A percentile compares a stretch with the other conserved stretches of the same genome.
These are phyloP conservation scores for Schizotus pectinicornis DNA, from an alignment of 2,888 invertebrate species.

Conservation along the genomic window DNA sequence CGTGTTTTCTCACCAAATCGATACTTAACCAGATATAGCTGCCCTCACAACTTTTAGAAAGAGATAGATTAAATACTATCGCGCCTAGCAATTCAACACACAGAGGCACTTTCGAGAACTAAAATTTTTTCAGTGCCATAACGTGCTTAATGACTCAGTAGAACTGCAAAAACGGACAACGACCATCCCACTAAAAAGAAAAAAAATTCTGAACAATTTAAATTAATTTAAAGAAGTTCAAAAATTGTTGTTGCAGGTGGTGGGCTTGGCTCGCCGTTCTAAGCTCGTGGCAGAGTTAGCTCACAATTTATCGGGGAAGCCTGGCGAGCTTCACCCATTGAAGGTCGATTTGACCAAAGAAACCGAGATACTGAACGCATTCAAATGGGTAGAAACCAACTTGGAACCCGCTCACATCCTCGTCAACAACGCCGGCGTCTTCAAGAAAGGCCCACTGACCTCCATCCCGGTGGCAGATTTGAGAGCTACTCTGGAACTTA, in stretches of 20 bases:
- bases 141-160: too few species aligned
- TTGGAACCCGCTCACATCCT: conserved; percentile 38
- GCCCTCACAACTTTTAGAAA: not conserved
- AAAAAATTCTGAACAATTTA: too few species aligned
- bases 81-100: too few species aligned
- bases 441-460: conserved; percentile 14
- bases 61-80: not conserved
- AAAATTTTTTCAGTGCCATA: too few species aligned
- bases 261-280: conserved; percentile 31
- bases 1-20: not conserved
- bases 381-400: conserved; percentile 36
- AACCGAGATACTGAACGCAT: conserved; percentile 34
- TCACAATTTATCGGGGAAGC: conserved; percentile 21
- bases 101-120: too few species aligned
- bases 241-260: conserved; percentile 26
- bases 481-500: conserved; percentile 27
- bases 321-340: conserved; percentile 31
- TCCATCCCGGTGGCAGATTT: conserved; percentile 23
- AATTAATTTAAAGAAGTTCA: too few species aligned
- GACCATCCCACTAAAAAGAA: too few species aligned
- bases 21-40: too few species aligned
- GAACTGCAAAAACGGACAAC: too few species aligned
- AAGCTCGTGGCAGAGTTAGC: conserved; percentile 31
- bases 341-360: conserved; percentile 36
- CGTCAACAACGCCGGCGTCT: conserved; percentile 38